phyloP scores from a whole-genome alignment of 1,140 invertebrate species.

The Drosophila prosaltans region DNA sequence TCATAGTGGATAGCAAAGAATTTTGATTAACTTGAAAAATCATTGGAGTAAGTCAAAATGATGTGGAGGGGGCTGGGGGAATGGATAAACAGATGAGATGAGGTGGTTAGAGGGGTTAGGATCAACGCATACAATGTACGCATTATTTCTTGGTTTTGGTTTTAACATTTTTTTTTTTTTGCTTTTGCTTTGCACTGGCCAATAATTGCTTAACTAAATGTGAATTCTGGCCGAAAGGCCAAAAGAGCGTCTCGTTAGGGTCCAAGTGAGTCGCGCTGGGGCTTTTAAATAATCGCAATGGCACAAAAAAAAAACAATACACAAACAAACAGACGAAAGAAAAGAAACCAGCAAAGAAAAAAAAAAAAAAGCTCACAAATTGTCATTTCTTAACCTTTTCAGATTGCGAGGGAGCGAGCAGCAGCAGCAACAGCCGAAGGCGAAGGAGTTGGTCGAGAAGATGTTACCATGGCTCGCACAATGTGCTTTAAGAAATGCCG shows the following conservation, averaged over 20 bases:
- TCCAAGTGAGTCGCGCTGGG: constrained; percentile 30
- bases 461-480: constrained; percentile 74
- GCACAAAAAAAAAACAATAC: constrained; percentile 55
- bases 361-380: constrained; percentile 78
- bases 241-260: constrained; percentile 74
- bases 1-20: constrained; percentile 75
- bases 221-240: constrained; percentile 62
- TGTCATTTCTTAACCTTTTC: constrained; percentile 81
- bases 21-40: constrained; percentile 81
- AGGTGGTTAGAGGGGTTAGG: neutral
- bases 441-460: constrained; percentile 33
- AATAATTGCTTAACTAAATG: constrained; percentile 82
- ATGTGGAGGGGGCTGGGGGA: neutral
- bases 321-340: constrained; percentile 43
- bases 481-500: constrained; percentile 82
- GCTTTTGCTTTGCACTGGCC: constrained; percentile 67
- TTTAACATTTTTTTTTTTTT: too few relatives aligned
- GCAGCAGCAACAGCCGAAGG: neutral
- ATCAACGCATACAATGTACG: constrained; percentile 68
- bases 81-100: too few relatives aligned
- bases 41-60: constrained; percentile 66
- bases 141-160: constrained; percentile 63
- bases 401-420: constrained; percentile 74
- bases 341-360: constrained; percentile 29
- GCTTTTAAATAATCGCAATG: constrained; percentile 81